These are phyloP conservation scores for Percina caprodes DNA, from an alignment of 2,113 vertebrate species.

Conservation along the genomic window DNA sequence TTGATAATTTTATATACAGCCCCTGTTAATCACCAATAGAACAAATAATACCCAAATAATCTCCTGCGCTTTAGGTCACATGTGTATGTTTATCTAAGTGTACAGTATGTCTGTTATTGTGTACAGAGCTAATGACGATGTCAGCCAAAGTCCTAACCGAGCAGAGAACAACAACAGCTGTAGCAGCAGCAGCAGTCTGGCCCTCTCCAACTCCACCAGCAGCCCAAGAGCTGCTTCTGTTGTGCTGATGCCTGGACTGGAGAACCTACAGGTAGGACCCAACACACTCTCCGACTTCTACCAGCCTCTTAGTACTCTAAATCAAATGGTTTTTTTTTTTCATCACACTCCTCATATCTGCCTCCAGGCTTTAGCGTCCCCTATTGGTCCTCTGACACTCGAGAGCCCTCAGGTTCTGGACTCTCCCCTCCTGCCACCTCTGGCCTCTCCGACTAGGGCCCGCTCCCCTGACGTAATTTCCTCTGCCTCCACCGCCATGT, in stretches of 20 bases:
- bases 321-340: not conserved
- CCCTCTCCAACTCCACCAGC: slow-evolving; percentile 82
- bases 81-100: not conserved
- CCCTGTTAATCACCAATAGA: not conserved
- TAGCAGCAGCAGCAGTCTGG: slow-evolving; percentile 74
- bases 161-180: slow-evolving; percentile 81
- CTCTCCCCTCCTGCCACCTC: slow-evolving; percentile 87
- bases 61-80: not conserved
- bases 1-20: not conserved
- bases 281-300: not conserved
- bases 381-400: slow-evolving; percentile 84
- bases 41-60: not conserved
- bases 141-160: slow-evolving; percentile 89
- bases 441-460: slow-evolving; percentile 92
- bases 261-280: slow-evolving; percentile 86
- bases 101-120: slow-evolving; percentile 3
- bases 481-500: slow-evolving; percentile 95
- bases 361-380: slow-evolving; percentile 79
- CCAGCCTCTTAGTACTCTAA: not conserved
- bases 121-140: slow-evolving; percentile 88
- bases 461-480: slow-evolving; percentile 98
- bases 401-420: slow-evolving; percentile 90
- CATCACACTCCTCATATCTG: not conserved
- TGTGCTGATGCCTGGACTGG: slow-evolving; percentile 91
- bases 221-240: slow-evolving; percentile 86